Percentiles rank a stretch among this genome's conserved stretches.
phyloP scores from a whole-genome alignment of 2,888 invertebrate species.

The Stenodera caucasica region DNA sequence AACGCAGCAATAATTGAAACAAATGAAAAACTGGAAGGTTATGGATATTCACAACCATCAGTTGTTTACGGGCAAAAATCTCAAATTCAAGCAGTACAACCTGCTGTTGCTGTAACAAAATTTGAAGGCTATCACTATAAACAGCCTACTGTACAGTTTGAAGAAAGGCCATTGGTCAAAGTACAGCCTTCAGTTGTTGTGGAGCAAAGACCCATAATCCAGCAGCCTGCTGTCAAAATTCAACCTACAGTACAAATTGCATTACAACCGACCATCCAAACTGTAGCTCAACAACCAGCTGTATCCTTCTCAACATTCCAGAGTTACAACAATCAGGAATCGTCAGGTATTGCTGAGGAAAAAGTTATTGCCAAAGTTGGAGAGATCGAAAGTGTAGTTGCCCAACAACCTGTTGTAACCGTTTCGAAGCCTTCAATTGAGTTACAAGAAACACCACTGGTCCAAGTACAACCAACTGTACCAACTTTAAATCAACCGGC shows the following conservation, averaged over 20 bases:
- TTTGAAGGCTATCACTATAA: constrained; percentile 24
- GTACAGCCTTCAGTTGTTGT: not conserved
- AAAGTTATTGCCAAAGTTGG: not conserved
- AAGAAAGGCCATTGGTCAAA: constrained; percentile 21
- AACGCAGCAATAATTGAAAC: not conserved
- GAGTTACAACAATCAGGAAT: constrained; percentile 7
- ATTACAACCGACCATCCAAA: constrained; percentile 8
- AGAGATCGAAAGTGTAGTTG: not conserved
- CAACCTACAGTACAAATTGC: not conserved
- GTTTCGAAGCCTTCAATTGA: constrained; percentile 12
- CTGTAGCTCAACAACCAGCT: constrained; percentile 14
- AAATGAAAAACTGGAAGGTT: constrained; percentile 36
- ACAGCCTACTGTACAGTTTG: constrained; percentile 33
- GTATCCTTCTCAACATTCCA: constrained; percentile 15
- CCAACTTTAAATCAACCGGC: constrained; percentile 13
- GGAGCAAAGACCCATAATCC: not conserved
- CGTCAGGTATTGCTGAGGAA: not conserved
- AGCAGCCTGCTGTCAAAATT: too few relatives aligned
- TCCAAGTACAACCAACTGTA: constrained; percentile 6
- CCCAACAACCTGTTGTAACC: not conserved
- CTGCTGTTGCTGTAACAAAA: constrained; percentile 15
- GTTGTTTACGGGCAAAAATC: constrained; percentile 53
- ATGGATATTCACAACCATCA: constrained; percentile 48
- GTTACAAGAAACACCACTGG: not conserved
- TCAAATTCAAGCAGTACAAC: constrained; percentile 30